Conservation (phyloP, 2,113 vertebrate species). For the Syrrhaptes paradoxus region DNA sequence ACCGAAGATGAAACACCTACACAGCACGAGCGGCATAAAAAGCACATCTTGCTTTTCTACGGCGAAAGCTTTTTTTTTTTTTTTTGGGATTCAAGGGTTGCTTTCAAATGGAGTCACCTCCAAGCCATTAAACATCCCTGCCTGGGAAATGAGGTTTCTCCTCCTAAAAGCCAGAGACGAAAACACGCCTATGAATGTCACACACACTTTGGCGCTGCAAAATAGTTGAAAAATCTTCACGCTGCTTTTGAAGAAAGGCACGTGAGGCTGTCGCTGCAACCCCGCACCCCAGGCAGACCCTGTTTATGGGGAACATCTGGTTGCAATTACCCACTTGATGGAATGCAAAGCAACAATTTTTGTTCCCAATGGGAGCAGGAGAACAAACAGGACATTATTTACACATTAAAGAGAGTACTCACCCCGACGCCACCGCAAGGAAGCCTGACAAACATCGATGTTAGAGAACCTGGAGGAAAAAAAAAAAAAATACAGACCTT, state of each 20-base stretch:
- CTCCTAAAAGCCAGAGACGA: neutral
- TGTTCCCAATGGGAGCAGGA: constrained; percentile 75
- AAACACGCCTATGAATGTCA: neutral
- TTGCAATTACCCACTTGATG: constrained; percentile 77
- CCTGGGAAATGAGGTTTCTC: neutral
- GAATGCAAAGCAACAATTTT: constrained; percentile 81
- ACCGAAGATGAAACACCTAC: neutral
- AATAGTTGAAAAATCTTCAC: neutral
- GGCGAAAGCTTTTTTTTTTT: neutral
- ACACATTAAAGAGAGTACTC: constrained; percentile 80
- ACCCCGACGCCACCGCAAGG: constrained; percentile 96
- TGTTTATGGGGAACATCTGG: constrained; percentile 83
- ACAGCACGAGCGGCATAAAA: neutral
- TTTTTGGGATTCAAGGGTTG: neutral
- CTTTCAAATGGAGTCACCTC: neutral
- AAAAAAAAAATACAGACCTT: neutral
- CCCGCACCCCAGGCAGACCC: constrained; percentile 34
- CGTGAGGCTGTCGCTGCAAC: neutral
- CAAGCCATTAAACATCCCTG: neutral
- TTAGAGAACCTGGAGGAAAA: constrained; percentile 83
- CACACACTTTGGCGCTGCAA: neutral
- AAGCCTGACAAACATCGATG: constrained; percentile 93
- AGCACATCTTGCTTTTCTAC: neutral
- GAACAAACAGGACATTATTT: constrained; percentile 82
- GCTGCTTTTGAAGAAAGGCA: constrained; percentile 50